Evolutionary conservation across 2,113 vertebrate species (phyloP).

Genomic region (Oenanthe melanoleuca): DNA sequence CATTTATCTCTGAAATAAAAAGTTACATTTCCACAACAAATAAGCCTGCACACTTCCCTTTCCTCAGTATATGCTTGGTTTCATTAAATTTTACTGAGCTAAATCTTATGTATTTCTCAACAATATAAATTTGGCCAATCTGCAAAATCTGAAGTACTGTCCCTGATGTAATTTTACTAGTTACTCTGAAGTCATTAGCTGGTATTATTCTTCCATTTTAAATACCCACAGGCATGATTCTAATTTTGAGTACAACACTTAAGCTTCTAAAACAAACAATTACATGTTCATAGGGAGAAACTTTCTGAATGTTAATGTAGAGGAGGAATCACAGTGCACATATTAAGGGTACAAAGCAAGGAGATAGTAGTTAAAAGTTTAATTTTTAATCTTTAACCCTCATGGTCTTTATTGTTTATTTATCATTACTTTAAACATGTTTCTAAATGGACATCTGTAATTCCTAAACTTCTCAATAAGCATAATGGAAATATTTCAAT

Average conservation of each 20-base stretch:
- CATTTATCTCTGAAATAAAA: neutral
- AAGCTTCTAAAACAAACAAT: slow-evolving; percentile 54
- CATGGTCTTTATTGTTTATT: neutral
- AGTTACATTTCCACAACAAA: neutral
- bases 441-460: neutral
- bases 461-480: neutral
- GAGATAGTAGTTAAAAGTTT: neutral
- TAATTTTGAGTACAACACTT: slow-evolving; percentile 30
- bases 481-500: neutral
- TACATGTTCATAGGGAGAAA: slow-evolving; percentile 32
- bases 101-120: slow-evolving; percentile 33
- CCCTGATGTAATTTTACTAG: slow-evolving; percentile 60
- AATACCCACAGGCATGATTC: slow-evolving; percentile 58
- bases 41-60: neutral
- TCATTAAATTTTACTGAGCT: slow-evolving; percentile 55
- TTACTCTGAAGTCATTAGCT: slow-evolving; percentile 54
- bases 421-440: neutral
- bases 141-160: slow-evolving; percentile 41
- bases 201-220: slow-evolving; percentile 52
- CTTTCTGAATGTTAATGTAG: slow-evolving; percentile 16
- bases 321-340: neutral
- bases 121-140: slow-evolving; percentile 50
- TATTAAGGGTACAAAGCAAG: neutral
- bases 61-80: slow-evolving; percentile 25
- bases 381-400: neutral